A percentile compares a stretch with the other conserved stretches of the same genome.
phyloP scores from a whole-genome alignment of 2,113 vertebrate species.

The Leptosomus discolor region DNA sequence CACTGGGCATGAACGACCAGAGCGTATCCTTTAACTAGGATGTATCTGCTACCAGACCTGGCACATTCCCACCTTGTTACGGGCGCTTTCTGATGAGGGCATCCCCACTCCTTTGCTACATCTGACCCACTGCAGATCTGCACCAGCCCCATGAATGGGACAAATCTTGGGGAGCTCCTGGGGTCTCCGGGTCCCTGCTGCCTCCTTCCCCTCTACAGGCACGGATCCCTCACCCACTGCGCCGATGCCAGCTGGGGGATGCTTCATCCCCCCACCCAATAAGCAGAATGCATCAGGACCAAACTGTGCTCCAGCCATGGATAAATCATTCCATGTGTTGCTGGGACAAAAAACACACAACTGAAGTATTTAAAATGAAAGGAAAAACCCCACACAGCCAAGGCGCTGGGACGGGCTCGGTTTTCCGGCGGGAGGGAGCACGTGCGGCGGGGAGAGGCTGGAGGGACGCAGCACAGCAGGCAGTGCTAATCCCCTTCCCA shows the following conservation, averaged over 20 bases:
- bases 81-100: background rate
- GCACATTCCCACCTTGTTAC: accelerated
- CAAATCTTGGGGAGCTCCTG: background rate
- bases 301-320: background rate
- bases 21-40: background rate
- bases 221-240: background rate
- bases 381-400: background rate
- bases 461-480: background rate
- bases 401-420: background rate
- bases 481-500: background rate
- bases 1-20: background rate
- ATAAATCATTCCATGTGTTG: slow-evolving; percentile 57
- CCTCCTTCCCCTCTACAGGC: accelerated
- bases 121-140: background rate
- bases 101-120: background rate
- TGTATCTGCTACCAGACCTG: background rate
- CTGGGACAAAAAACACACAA: background rate
- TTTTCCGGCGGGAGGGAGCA: background rate
- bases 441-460: accelerated
- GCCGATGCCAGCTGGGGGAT: background rate
- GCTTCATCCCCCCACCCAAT: background rate
- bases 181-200: accelerated
- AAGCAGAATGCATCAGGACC: background rate
- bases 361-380: background rate
- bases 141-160: accelerated